Base-by-base conservation (phyloP, 2,113 vertebrate genomes). In the Lamprologus ornatipinnis region DNA sequence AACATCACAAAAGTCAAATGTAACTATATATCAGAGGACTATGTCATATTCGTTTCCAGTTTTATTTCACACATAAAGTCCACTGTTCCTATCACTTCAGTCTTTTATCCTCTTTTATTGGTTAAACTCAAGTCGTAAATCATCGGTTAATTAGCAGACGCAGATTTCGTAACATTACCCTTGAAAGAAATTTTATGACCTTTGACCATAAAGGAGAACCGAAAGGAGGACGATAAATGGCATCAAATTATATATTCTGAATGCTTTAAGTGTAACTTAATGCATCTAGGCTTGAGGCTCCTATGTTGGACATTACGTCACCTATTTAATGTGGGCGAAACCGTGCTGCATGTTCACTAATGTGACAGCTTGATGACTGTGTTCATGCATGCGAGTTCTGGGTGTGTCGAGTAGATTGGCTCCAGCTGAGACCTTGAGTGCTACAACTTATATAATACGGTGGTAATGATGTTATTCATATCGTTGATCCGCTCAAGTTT, bases 281-380 rank as follows among this genome's bases (percentile, higher is more conserved):
- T 82, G 88, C 78, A 17, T 81, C 57, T 47, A 51, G 78, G 86
- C 88, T 45, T 33, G 78, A 91, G 81, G 84, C 31, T 78, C 86
- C 80, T 86, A 28, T 82, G 82, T 35, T 65, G 81, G 49, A 73
- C 87, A 95, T 96, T 91, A 94, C 93, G 82, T 95, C 94, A 95
- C 45, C 91, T 89, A 87, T 91, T 94, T 86, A 90, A 85, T 89
- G 81, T 58, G 83, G 75, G 81, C 85, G 84, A 82, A 92, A 60
- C 83, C 73, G 42, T 31, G 45, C 68, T 65, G 58, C 2, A 4
- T 42, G 63, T 40, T 75, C 17, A 3, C 86, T 88, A 88, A 91
- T 87, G 86, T 88, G 92, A 94, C 92, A 91, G 92, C 84, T 90
- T 94, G 82, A 94, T 15, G 86, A 87, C 82, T 73, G 90, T 65